Evolutionary conservation across 2,113 vertebrate species (phyloP).

Genomic region (Bos taurus): DNA sequence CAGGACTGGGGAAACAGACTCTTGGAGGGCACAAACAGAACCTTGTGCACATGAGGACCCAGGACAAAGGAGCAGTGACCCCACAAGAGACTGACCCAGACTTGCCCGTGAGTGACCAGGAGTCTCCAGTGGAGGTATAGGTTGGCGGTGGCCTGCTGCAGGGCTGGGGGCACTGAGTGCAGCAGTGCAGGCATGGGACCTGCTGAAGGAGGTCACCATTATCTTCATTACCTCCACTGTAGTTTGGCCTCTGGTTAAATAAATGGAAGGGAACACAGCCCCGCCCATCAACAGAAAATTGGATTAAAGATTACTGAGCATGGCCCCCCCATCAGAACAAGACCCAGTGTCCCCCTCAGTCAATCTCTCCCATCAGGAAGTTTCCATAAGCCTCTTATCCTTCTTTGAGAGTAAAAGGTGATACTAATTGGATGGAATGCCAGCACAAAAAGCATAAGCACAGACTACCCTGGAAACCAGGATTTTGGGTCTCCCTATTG

Average conservation of each 20-base stretch:
- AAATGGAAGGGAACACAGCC: neutral
- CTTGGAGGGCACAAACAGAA: neutral
- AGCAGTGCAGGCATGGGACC: neutral
- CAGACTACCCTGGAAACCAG: neutral
- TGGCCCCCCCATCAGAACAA: neutral
- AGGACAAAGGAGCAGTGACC: neutral
- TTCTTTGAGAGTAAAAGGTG: neutral
- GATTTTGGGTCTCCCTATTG: neutral
- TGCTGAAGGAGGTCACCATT: neutral
- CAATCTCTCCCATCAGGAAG: neutral
- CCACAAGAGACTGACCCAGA: neutral
- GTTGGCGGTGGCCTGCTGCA: neutral
- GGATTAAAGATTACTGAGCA: neutral
- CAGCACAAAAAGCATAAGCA: neutral
- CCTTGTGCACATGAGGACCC: neutral
- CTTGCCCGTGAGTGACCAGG: neutral
- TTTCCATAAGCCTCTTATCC: neutral
- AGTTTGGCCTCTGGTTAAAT: neutral
- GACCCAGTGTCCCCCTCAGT: neutral
- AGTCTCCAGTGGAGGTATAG: accelerated
- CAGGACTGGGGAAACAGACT: neutral
- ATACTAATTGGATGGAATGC: neutral
- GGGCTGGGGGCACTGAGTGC: neutral
- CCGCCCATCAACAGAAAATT: neutral
- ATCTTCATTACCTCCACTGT: neutral